A percentile compares a stretch with the other conserved stretches of the same genome.
Conservation (phyloP, 2,113 vertebrate species). For the Myotis yumanensis region DNA sequence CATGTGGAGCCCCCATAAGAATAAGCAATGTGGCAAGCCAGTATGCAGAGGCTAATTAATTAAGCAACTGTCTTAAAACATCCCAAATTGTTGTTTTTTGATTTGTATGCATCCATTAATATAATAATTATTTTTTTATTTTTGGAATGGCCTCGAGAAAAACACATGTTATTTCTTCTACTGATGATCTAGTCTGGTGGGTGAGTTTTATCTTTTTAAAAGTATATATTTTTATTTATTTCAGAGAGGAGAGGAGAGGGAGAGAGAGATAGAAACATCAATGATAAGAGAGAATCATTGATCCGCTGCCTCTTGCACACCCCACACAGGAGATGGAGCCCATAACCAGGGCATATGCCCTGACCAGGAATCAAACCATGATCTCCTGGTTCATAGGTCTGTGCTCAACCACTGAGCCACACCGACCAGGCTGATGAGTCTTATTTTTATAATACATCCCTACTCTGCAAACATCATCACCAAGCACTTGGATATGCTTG, state of each 20-base stretch:
- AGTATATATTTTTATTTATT: too few relatives aligned
- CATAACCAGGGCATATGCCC: too few relatives aligned
- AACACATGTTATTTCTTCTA: not conserved
- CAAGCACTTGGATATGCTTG: not conserved
- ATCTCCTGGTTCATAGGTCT: too few relatives aligned
- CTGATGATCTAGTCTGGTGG: not conserved
- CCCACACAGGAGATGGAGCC: too few relatives aligned
- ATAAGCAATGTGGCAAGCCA: not conserved
- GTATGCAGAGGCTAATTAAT: not conserved
- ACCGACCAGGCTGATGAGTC: not conserved
- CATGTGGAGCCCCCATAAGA: not conserved
- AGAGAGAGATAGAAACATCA: too few relatives aligned
- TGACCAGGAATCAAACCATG: too few relatives aligned
- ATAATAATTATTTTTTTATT: not conserved
- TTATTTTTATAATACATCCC: not conserved
- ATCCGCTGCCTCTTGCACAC: too few relatives aligned
- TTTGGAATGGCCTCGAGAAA: slow-evolving; percentile 12
- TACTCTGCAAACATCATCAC: not conserved
- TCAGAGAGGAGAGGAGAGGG: too few relatives aligned
- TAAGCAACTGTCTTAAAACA: not conserved
- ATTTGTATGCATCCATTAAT: not conserved
- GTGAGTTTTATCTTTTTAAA: too few relatives aligned
- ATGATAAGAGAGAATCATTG: too few relatives aligned
- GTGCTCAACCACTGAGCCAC: too few relatives aligned
- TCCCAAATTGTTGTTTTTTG: not conserved